These are phyloP conservation scores for Chrysomela aeneicollis DNA, from an alignment of 2,888 invertebrate species.

Conservation along the genomic window DNA sequence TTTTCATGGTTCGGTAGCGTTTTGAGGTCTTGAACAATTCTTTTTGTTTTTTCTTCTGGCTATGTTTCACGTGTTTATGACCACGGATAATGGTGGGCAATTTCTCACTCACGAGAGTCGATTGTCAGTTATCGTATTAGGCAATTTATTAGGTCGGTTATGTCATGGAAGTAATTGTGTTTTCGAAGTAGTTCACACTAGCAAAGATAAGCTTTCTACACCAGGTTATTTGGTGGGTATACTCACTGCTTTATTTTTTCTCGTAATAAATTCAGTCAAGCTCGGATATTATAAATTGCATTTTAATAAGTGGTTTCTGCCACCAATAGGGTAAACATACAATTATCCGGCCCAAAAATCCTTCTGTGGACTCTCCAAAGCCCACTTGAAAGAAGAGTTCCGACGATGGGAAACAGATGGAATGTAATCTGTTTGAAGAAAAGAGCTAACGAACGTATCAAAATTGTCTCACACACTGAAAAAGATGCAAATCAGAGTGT, in stretches of 20 bases:
- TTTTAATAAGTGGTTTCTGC: too few relatives aligned
- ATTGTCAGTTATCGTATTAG: conserved; percentile 17
- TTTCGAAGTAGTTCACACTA: conserved; percentile 14
- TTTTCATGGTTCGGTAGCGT: not conserved
- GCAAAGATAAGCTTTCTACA: conserved; percentile 18
- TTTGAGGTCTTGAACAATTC: not conserved
- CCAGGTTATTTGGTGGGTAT: not conserved
- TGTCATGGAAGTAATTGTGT: conserved; percentile 18
- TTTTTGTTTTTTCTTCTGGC: not conserved
- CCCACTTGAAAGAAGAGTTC: too few relatives aligned
- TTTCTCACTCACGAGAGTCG: conserved; percentile 2
- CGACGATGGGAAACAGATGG: too few relatives aligned
- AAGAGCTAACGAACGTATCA: too few relatives aligned
- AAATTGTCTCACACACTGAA: too few relatives aligned
- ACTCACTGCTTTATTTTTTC: not conserved
- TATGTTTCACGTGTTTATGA: not conserved
- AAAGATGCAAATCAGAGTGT: too few relatives aligned
- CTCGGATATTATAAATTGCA: not conserved
- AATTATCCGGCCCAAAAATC: too few relatives aligned
- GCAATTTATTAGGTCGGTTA: conserved; percentile 27
- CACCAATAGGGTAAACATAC: too few relatives aligned
- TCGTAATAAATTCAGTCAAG: not conserved
- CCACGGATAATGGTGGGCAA: conserved; percentile 14
- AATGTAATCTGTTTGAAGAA: too few relatives aligned
- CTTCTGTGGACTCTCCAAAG: too few relatives aligned